phyloP scores from a whole-genome alignment of 2,888 invertebrate genomes.

The Megaustenia siamemsis region DNA sequence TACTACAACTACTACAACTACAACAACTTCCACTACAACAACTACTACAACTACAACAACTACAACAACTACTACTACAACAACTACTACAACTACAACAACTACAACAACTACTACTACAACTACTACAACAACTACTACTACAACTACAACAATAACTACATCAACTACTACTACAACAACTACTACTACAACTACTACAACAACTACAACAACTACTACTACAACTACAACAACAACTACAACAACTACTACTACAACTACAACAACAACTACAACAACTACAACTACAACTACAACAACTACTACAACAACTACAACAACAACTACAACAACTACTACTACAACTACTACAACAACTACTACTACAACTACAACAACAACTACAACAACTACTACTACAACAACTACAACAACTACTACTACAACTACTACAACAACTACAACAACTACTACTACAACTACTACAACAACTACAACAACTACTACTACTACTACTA shows the following conservation, averaged over 20 bases:
- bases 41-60: background rate
- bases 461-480: constrained; percentile 9
- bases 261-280: constrained; percentile 35
- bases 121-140: background rate
- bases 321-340: no score
- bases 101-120: background rate
- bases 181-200: background rate
- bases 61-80: background rate
- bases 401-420: background rate
- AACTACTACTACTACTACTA: constrained; percentile 5
- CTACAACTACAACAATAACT: background rate
- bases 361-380: background rate
- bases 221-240: constrained; percentile 35
- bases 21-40: background rate
- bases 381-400: background rate
- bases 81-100: background rate
- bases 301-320: constrained; percentile 6
- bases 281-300: constrained; percentile 34
- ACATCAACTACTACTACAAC: background rate
- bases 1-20: constrained; percentile 15
- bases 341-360: background rate
- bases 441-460: background rate
- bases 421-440: background rate
- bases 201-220: constrained; percentile 11
- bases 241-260: constrained; percentile 38